These are phyloP conservation scores for Drosophila navojoa DNA, from an alignment of 1,140 invertebrate species.

Conservation along the genomic window DNA sequence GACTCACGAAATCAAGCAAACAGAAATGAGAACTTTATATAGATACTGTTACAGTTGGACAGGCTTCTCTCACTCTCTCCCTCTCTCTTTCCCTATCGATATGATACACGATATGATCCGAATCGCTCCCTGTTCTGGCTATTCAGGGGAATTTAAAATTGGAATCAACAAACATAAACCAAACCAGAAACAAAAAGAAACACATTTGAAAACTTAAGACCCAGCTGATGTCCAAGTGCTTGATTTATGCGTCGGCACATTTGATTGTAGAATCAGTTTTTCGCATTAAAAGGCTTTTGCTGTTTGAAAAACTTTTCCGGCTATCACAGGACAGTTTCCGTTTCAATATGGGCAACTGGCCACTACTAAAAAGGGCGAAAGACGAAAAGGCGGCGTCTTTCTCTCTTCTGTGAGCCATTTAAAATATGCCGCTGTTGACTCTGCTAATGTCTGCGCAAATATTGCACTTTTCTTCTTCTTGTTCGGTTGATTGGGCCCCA, in stretches of 20 bases:
- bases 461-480: conserved; percentile 57
- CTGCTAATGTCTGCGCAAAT: conserved; percentile 75
- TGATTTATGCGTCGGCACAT: conserved; percentile 65
- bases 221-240: conserved; percentile 37
- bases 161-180: conserved; percentile 12
- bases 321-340: conserved; percentile 61
- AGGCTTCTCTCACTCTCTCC: not conserved
- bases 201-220: conserved; percentile 49
- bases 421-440: conserved; percentile 60
- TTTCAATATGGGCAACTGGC: conserved; percentile 23
- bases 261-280: conserved; percentile 58
- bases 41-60: conserved; percentile 18
- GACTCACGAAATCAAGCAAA: not conserved
- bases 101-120: conserved; percentile 69
- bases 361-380: not conserved
- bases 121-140: conserved; percentile 20
- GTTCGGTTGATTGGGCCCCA: conserved; percentile 32
- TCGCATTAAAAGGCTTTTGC: conserved; percentile 68
- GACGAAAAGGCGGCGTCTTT: not conserved
- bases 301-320: conserved; percentile 63
- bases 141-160: conserved; percentile 36
- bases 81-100: conserved; percentile 18
- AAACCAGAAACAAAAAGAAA: not conserved
- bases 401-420: conserved; percentile 22
- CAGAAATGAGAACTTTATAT: not conserved